phyloP scores from a whole-genome alignment of 2,113 vertebrate species.

The Oreochromis aureus region DNA sequence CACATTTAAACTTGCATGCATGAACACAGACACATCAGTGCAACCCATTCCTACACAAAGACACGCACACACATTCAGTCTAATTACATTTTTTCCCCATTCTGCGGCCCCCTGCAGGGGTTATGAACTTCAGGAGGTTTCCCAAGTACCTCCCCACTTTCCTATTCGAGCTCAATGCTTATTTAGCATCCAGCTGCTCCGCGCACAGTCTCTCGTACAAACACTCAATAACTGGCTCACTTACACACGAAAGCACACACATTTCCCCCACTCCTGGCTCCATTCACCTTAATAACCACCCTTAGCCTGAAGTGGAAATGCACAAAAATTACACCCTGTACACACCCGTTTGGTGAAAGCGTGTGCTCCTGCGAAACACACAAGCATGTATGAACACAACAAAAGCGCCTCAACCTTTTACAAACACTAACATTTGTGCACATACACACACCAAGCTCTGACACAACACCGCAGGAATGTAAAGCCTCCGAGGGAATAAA shows the following conservation, averaged over 20 bases:
- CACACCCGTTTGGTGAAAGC: neutral
- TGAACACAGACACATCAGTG: neutral
- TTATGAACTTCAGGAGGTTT: conserved; percentile 43
- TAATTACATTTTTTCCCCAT: neutral
- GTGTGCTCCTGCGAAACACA: neutral
- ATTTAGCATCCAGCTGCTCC: conserved; percentile 38
- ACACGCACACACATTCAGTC: neutral
- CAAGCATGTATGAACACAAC: neutral
- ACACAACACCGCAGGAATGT: conserved; percentile 11
- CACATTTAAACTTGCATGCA: neutral
- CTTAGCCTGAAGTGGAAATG: neutral
- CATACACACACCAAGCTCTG: neutral
- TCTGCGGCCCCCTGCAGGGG: conserved; percentile 4
- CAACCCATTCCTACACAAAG: neutral
- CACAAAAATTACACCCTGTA: neutral
- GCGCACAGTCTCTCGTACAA: neutral
- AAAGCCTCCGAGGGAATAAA: neutral
- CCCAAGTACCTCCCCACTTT: conserved; percentile 9
- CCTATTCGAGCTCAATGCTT: neutral
- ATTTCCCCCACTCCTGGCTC: neutral
- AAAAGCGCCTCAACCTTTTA: neutral
- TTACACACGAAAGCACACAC: neutral
- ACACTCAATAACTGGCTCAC: neutral
- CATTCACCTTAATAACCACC: conserved; percentile 9
- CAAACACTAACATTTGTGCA: neutral